phyloP scores from a whole-genome alignment of 2,797 vertebrate genomes.

The Staurois parvus region DNA sequence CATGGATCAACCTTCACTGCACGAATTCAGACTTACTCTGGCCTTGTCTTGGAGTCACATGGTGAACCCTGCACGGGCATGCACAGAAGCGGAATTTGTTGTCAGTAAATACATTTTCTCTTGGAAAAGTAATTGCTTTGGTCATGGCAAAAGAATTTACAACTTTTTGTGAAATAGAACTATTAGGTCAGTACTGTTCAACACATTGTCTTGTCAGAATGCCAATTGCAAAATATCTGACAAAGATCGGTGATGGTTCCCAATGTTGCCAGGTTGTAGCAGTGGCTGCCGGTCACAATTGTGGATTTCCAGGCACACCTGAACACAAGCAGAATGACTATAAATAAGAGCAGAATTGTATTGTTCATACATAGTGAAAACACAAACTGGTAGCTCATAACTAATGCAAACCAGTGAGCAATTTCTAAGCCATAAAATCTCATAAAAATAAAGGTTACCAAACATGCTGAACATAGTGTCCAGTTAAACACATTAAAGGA shows the following conservation, averaged over 20 bases:
- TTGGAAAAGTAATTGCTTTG: neutral
- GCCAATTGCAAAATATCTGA: neutral
- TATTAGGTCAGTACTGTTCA: neutral
- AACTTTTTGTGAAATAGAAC: neutral
- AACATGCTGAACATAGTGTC: too few relatives aligned
- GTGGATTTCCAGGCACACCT: neutral
- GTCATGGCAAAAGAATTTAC: neutral
- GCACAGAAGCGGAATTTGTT: slow-evolving; percentile 60
- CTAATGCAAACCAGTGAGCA: neutral
- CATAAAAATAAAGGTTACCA: too few relatives aligned
- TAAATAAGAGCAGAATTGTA: neutral
- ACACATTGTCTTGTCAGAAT: neutral
- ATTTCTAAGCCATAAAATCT: too few relatives aligned
- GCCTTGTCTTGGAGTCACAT: slow-evolving; percentile 38
- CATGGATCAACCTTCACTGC: neutral
- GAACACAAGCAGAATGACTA: too few relatives aligned
- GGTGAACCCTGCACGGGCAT: slow-evolving; percentile 47
- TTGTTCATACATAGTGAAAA: slow-evolving; percentile 46
- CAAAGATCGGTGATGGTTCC: neutral
- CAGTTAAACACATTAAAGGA: too few relatives aligned
- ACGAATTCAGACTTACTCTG: neutral
- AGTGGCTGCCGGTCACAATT: neutral
- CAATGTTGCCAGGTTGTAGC: neutral
- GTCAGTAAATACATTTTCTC: slow-evolving; percentile 4
- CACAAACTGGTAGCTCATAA: slow-evolving; percentile 19